Evolutionary conservation across 2,797 vertebrate species (phyloP).

Genomic region (Lateolabrax maculatus): DNA sequence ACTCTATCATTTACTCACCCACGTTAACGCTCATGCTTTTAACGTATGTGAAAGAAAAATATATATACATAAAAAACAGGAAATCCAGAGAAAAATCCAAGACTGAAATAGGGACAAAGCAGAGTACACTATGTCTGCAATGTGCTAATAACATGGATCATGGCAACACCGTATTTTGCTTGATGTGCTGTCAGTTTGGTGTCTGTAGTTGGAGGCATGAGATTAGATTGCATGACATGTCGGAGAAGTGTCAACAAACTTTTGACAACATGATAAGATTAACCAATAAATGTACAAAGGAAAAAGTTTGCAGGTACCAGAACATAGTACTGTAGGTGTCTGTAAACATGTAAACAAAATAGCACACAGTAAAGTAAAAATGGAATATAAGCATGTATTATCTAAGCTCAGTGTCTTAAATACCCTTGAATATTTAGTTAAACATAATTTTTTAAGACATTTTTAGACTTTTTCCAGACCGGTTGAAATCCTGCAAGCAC

Average conservation of each 20-base stretch:
- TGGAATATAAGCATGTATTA: too few relatives aligned
- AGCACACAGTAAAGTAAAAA: too few relatives aligned
- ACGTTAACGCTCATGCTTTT: constrained; percentile 5
- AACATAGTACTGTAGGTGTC: too few relatives aligned
- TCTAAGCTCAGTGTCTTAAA: background rate
- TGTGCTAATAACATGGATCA: background rate
- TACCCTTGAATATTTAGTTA: background rate
- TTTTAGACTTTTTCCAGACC: constrained; percentile 4
- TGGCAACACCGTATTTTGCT: background rate
- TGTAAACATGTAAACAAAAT: too few relatives aligned
- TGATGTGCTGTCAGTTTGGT: too few relatives aligned
- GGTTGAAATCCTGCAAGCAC: constrained; percentile 12
- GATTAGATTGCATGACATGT: too few relatives aligned
- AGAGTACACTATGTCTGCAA: background rate
- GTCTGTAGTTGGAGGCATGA: too few relatives aligned
- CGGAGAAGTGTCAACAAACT: too few relatives aligned
- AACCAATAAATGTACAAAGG: too few relatives aligned
- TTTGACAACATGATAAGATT: too few relatives aligned
- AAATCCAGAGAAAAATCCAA: background rate
- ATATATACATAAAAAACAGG: too few relatives aligned
- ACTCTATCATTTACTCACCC: constrained; percentile 21
- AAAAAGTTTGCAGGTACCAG: too few relatives aligned
- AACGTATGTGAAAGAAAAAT: background rate
- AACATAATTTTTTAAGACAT: constrained; percentile 12
- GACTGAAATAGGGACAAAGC: background rate